Percentiles rank a stretch among this genome's conserved stretches.
phyloP scores from a whole-genome alignment of 2,888 invertebrate genomes.

The Siphlonurus alternatus region DNA sequence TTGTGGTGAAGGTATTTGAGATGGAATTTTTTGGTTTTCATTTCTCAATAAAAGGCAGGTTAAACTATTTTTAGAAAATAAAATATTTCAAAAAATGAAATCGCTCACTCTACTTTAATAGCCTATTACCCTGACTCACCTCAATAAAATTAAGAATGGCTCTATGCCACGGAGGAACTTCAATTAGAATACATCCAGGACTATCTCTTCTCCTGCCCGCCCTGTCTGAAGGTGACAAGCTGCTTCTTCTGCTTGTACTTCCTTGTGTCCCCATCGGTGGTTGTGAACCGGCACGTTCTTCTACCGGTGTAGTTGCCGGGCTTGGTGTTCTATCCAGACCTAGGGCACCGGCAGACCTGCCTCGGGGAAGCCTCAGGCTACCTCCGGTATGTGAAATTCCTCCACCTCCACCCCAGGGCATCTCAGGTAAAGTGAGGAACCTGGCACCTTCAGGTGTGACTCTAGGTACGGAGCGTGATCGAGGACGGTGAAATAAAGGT shows the following conservation, averaged over 20 bases:
- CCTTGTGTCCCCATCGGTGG: slow-evolving; percentile 11
- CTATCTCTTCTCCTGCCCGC: slow-evolving; percentile 22
- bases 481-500: slow-evolving; percentile 22
- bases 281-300: slow-evolving; percentile 8
- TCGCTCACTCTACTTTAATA: no score
- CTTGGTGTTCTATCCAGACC: slow-evolving; percentile 17
- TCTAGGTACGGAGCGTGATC: slow-evolving; percentile 29
- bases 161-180: slow-evolving; percentile 25
- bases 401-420: slow-evolving; percentile 15
- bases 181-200: slow-evolving; percentile 23
- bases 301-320: slow-evolving; percentile 16
- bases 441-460: slow-evolving; percentile 26
- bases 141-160: slow-evolving; percentile 26
- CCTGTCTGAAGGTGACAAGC: slow-evolving; percentile 23
- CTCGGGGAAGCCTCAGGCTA: slow-evolving; percentile 19
- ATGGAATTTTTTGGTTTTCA: no score
- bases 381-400: slow-evolving; percentile 14
- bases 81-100: no score
- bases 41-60: no score
- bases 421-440: slow-evolving; percentile 22
- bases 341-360: slow-evolving; percentile 21
- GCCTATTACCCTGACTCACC: slow-evolving; percentile 20
- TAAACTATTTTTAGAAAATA: no score
- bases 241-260: slow-evolving; percentile 22
- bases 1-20: no score